Evolutionary conservation across 2,888 invertebrate genomes (phyloP), one percentile per base, ranked within the genome.

Genomic region (Pterostichus madidus): DNA sequence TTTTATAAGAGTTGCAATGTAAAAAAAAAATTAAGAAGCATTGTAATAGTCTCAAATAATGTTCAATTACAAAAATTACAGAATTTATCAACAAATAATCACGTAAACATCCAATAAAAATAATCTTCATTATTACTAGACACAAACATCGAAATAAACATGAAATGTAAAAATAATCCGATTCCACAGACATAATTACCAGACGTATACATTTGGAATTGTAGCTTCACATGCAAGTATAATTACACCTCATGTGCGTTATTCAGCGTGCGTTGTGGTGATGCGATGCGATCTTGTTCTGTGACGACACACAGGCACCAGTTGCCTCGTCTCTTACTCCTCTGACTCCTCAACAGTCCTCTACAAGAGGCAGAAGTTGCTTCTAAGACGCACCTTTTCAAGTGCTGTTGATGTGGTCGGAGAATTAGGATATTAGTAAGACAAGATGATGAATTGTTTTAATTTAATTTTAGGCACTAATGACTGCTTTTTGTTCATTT

Each of bases 281-380:
- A 44, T 68, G 35, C 13, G 68, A 13, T 68, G 68, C 61, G 61
- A 68, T 68, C 44, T 68, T 44, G 44, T 61, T 44, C 31, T 31
- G 68, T 68, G 39, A 68, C 68, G 68, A 68, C 68, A 39, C 32
- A 31, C 17, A 68, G 68, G 68, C 68, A 68, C 68, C 68, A 68
- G 13, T 35, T 32, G 35, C 39, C n/a, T 44, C 32, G 44, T n/a
- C 44, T 32, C 44, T 15, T 35, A 8, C 68, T 32, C 31, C 31
- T 13, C 44, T 35, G 0, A 15, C 35, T 11, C 35, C 68, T 64
- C 31, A n/a, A 44, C 7, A 24, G 3, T 3, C 39, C 2, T 39
- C 39, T 39, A 39, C 3, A 39, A 39, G 39, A 39, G 39, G 0
- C 8, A 39, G 39, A 39, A 5, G 39, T 39, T 7, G 2, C 0